Conservation (phyloP, 2,888 invertebrate genomes). For the Cepaea hortensis region DNA sequence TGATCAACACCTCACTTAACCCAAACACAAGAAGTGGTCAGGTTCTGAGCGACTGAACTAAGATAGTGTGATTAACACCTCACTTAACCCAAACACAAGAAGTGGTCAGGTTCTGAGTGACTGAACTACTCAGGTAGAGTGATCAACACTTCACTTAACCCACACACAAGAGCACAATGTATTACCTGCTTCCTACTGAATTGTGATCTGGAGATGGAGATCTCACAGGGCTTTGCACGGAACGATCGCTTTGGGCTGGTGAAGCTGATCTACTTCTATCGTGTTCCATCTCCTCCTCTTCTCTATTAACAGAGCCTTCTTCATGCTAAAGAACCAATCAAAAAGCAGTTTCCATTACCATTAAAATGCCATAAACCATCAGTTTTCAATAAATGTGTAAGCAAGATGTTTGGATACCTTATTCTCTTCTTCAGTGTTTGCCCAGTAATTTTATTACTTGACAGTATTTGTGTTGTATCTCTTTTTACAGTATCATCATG, state of each 20-base stretch:
- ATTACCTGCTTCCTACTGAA: constrained; percentile 34
- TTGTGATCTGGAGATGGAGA: constrained; percentile 36
- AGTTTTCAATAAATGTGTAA: background rate
- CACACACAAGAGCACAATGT: background rate
- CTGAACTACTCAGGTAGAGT: no score
- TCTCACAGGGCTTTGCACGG: constrained; percentile 39
- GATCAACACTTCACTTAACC: no score
- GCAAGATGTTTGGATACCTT: background rate
- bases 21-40: no score
- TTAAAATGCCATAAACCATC: background rate
- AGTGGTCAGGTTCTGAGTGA: no score
- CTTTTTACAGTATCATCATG: no score
- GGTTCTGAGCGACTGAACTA: no score
- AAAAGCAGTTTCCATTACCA: background rate
- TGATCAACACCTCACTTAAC: no score
- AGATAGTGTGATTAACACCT: no score
- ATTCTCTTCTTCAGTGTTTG: no score
- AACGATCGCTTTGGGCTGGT: constrained; percentile 38
- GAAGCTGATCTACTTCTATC: constrained; percentile 42
- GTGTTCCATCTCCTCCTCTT: constrained; percentile 38
- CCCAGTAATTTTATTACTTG: no score
- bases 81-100: no score
- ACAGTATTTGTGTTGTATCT: no score
- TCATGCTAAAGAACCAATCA: background rate
- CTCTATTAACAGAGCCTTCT: background rate